Conservation (phyloP, 2,113 vertebrate species). For the Pteropus alecto region DNA sequence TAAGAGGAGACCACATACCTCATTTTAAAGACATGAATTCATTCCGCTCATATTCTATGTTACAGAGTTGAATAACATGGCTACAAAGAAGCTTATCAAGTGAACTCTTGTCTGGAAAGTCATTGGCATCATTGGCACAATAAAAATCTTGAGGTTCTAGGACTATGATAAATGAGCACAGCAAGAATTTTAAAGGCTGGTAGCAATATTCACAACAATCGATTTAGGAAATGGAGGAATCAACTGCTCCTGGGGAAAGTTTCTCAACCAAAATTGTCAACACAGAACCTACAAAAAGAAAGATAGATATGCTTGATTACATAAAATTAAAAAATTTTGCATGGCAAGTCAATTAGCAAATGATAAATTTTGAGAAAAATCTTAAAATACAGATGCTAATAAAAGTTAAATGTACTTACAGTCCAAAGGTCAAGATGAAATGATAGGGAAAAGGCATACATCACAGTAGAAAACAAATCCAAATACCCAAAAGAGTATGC, state of each 20-base stretch:
- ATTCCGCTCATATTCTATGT: neutral
- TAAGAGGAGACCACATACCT: neutral
- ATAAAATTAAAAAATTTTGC: neutral
- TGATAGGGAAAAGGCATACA: neutral
- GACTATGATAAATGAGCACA: neutral
- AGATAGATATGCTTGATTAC: neutral
- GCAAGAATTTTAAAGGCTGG: neutral
- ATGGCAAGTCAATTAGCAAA: neutral
- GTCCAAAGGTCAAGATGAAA: neutral
- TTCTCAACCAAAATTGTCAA: neutral
- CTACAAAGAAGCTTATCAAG: neutral
- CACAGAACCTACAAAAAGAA: neutral
- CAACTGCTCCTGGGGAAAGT: neutral
- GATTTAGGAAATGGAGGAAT: neutral
- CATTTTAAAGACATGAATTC: neutral
- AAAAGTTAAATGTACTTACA: neutral
- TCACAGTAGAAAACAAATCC: neutral
- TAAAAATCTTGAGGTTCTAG: neutral
- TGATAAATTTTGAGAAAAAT: neutral
- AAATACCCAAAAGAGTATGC: neutral
- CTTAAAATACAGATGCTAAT: neutral
- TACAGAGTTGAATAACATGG: neutral
- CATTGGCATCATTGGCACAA: accelerated
- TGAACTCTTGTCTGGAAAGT: neutral
- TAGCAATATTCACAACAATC: neutral